phyloP scores from a whole-genome alignment of 2,797 vertebrate species.

The Sebastes baramenuke region DNA sequence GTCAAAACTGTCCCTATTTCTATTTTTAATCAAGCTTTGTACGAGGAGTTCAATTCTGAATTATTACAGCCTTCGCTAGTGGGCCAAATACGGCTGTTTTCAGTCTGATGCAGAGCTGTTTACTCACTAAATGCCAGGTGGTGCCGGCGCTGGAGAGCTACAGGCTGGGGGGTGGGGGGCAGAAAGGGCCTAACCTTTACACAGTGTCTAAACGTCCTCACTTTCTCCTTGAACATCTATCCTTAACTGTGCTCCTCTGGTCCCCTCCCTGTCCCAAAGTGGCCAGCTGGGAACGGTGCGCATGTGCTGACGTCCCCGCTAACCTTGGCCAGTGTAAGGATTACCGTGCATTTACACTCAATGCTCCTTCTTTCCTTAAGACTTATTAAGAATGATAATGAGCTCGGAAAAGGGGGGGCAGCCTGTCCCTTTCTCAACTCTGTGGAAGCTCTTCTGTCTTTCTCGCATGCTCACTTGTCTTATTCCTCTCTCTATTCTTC shows the following conservation, averaged over 20 bases:
- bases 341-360: conserved; percentile 99
- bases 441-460: conserved; percentile 77
- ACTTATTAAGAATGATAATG: conserved; percentile 99
- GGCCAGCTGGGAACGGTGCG: conserved; percentile 80
- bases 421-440: conserved; percentile 85
- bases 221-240: conserved; percentile 79
- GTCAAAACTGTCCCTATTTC: conserved; percentile 23
- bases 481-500: conserved; percentile 50
- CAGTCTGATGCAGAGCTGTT: conserved; percentile 51
- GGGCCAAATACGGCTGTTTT: conserved; percentile 40
- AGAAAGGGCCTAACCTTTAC: conserved; percentile 69
- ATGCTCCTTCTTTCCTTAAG: conserved; percentile 99
- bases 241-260: conserved; percentile 70
- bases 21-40: conserved; percentile 34
- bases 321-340: conserved; percentile 99
- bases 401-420: conserved; percentile 94
- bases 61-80: neutral
- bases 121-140: conserved; percentile 69
- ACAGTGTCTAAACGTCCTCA: conserved; percentile 63
- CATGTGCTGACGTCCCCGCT: conserved; percentile 93
- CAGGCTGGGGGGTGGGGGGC: conserved; percentile 32
- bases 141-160: conserved; percentile 51
- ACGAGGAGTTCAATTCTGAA: neutral
- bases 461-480: conserved; percentile 50
- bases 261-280: conserved; percentile 74